Evolutionary conservation across 2,797 vertebrate genomes (phyloP).

Genomic region (Dicrostonyx torquatus): DNA sequence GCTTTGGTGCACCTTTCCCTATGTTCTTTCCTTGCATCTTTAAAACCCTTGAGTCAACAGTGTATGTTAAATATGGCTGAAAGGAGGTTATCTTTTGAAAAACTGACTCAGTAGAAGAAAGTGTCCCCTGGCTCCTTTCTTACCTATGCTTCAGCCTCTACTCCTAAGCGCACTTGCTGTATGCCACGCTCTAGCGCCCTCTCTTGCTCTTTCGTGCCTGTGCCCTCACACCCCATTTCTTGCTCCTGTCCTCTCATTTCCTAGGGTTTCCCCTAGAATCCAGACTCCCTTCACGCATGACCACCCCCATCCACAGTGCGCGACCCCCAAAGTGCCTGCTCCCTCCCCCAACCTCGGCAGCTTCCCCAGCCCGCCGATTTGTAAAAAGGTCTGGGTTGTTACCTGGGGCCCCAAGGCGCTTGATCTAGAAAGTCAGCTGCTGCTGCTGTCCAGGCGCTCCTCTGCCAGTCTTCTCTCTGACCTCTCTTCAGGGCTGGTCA

Average conservation of each 20-base stretch:
- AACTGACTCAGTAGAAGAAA: constrained; percentile 36
- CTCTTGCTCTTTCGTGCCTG: constrained; percentile 44
- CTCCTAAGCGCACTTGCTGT: not conserved
- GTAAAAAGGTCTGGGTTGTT: constrained; percentile 56
- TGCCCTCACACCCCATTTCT: constrained; percentile 43
- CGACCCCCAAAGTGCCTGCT: not conserved
- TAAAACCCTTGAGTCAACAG: constrained; percentile 50
- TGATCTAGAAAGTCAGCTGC: constrained; percentile 61
- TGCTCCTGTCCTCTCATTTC: constrained; percentile 29
- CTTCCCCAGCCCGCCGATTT: not conserved
- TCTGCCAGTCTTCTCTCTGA: constrained; percentile 62
- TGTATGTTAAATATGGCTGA: constrained; percentile 65
- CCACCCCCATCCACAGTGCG: not conserved
- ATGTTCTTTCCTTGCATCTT: constrained; percentile 60
- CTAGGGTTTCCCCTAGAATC: constrained; percentile 23
- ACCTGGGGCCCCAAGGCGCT: constrained; percentile 59
- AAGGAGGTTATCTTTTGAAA: constrained; percentile 47
- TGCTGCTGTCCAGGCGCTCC: constrained; percentile 53
- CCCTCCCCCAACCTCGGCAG: not conserved
- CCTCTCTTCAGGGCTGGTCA: constrained; percentile 70
- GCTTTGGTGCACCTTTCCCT: constrained; percentile 57
- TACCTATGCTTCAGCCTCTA: constrained; percentile 26
- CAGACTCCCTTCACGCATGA: not conserved
- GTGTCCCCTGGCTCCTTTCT: constrained; percentile 9
- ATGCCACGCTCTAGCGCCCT: constrained; percentile 36